phyloP scores from a whole-genome alignment of 2,797 vertebrate species.

The Trichosurus vulpecula region DNA sequence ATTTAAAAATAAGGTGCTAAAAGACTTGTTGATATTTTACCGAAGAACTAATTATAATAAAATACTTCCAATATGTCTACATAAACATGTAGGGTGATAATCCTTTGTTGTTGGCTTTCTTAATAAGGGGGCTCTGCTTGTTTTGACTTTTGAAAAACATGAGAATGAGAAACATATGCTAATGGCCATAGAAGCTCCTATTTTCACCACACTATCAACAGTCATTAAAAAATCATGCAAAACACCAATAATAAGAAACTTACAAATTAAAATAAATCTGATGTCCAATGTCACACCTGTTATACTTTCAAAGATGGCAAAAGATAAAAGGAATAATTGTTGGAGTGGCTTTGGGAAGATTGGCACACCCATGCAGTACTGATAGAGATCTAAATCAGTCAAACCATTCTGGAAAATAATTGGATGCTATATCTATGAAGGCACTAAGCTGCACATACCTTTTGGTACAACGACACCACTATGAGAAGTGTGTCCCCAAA shows the following conservation, averaged over 20 bases:
- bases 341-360: neutral
- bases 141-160: slow-evolving; percentile 22
- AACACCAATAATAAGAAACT: neutral
- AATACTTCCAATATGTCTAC: neutral
- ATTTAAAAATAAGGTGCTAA: neutral
- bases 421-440: neutral
- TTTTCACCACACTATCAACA: neutral
- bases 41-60: neutral
- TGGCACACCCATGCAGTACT: neutral
- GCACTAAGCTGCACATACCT: neutral
- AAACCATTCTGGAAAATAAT: neutral
- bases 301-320: neutral
- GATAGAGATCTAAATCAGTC: neutral
- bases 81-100: neutral
- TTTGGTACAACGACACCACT: neutral
- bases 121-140: neutral
- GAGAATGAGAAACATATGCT: slow-evolving; percentile 16
- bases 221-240: neutral
- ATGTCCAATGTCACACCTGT: neutral
- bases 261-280: neutral
- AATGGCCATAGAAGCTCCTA: neutral
- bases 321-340: neutral
- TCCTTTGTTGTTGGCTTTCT: neutral
- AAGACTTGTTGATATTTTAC: neutral
- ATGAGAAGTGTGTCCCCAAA: neutral